Evolutionary conservation across 1,140 invertebrate species (phyloP).

Genomic region (Macrosteles quadrilineatus): DNA sequence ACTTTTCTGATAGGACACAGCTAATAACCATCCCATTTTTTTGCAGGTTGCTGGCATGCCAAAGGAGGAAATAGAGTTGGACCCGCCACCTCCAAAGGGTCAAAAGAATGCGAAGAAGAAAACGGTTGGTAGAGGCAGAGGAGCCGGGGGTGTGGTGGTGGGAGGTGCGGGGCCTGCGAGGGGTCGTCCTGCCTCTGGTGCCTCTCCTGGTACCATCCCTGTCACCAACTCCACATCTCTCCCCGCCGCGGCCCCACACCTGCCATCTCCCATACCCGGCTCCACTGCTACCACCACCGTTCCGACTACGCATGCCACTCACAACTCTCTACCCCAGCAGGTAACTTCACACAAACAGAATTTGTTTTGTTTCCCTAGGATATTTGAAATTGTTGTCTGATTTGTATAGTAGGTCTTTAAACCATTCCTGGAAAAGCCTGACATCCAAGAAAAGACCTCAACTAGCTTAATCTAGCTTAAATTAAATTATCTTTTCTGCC

Average conservation of each 20-base stretch:
- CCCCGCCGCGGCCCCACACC: slow-evolving; percentile 50
- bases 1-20: too few species aligned
- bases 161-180: slow-evolving; percentile 19
- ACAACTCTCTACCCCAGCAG: slow-evolving; percentile 57
- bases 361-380: too few species aligned
- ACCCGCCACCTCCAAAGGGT: slow-evolving; percentile 69
- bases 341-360: too few species aligned
- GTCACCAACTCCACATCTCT: slow-evolving; percentile 41
- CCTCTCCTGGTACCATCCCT: slow-evolving; percentile 21
- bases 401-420: too few species aligned
- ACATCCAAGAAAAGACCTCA: too few species aligned
- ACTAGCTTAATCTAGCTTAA: too few species aligned
- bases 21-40: too few species aligned
- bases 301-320: slow-evolving; percentile 45
- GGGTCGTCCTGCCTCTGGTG: slow-evolving; percentile 46
- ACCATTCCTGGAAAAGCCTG: too few species aligned
- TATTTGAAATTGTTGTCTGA: too few species aligned
- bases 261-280: slow-evolving; percentile 52
- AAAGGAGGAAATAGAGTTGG: slow-evolving; percentile 84
- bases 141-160: slow-evolving; percentile 46
- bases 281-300: slow-evolving; percentile 48
- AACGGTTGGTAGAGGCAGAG: slow-evolving; percentile 43
- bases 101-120: slow-evolving; percentile 63
- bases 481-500: too few species aligned
- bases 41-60: slow-evolving; percentile 88